phyloP scores from a whole-genome alignment of 2,797 vertebrate genomes.

The Falco columbarius region DNA sequence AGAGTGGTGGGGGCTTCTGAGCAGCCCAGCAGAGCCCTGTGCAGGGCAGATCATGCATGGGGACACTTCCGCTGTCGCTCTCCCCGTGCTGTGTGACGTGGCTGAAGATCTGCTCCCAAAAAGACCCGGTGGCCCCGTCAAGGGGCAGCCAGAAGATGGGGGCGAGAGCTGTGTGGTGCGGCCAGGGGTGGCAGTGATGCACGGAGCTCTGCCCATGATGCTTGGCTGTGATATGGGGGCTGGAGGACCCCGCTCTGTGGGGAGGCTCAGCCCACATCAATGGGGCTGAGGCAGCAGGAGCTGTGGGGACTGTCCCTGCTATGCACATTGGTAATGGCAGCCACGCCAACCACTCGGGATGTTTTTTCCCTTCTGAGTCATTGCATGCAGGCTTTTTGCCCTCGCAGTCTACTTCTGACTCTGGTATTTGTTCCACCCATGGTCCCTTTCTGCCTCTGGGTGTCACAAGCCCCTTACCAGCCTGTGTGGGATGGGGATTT shows the following conservation, averaged over 20 bases:
- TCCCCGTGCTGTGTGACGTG: neutral
- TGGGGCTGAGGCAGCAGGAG: neutral
- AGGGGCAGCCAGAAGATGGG: neutral
- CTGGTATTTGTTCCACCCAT: neutral
- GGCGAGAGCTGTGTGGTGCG: fast-evolving
- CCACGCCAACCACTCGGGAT: fast-evolving
- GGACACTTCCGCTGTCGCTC: fast-evolving
- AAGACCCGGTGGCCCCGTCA: fast-evolving
- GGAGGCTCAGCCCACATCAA: neutral
- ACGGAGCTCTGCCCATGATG: fast-evolving
- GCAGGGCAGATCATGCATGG: fast-evolving
- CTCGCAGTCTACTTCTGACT: neutral
- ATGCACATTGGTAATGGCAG: neutral
- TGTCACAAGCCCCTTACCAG: too few relatives aligned
- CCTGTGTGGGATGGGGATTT: neutral
- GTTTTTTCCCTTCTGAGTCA: constrained; percentile 1
- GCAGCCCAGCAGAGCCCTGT: neutral
- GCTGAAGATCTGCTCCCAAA: neutral
- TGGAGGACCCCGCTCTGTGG: neutral
- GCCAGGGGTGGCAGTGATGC: neutral
- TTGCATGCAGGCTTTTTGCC: neutral
- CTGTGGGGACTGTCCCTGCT: neutral
- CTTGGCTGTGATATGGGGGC: neutral
- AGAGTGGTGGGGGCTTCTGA: neutral
- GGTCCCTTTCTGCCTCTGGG: neutral